Percentiles rank a stretch among this genome's conserved stretches.
phyloP scores from a whole-genome alignment of 2,797 vertebrate genomes.

The Syndactyla subalaris region DNA sequence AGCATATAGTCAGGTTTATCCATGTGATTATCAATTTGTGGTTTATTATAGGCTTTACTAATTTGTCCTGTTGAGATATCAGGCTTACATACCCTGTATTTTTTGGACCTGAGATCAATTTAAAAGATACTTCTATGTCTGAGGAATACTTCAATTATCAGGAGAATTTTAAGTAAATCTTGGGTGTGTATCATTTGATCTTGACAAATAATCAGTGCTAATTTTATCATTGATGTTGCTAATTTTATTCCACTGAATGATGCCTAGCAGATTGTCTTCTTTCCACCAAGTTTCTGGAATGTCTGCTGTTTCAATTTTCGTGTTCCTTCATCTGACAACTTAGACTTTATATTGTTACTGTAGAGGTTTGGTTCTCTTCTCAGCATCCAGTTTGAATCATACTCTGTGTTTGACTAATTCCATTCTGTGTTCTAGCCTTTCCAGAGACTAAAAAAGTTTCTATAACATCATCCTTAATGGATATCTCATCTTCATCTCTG shows the following conservation, averaged over 20 bases:
- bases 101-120: neutral
- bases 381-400: neutral
- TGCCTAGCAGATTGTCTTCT: neutral
- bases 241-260: neutral
- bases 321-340: neutral
- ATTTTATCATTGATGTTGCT: neutral
- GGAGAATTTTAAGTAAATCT: neutral
- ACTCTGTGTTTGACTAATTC: neutral
- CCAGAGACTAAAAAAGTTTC: neutral
- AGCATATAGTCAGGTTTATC: neutral
- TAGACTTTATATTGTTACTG: neutral
- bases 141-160: neutral
- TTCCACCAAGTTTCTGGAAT: neutral
- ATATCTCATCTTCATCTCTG: neutral
- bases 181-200: accelerated
- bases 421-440: neutral
- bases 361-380: neutral
- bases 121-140: neutral
- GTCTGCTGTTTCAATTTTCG: neutral
- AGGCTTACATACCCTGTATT: neutral
- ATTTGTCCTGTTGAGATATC: neutral
- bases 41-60: neutral
- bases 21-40: neutral
- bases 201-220: neutral
- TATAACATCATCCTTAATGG: neutral